A percentile compares a stretch with the other conserved stretches of the same genome.
phyloP scores from a whole-genome alignment of 2,888 invertebrate species.

The Cheilosia variabilis region DNA sequence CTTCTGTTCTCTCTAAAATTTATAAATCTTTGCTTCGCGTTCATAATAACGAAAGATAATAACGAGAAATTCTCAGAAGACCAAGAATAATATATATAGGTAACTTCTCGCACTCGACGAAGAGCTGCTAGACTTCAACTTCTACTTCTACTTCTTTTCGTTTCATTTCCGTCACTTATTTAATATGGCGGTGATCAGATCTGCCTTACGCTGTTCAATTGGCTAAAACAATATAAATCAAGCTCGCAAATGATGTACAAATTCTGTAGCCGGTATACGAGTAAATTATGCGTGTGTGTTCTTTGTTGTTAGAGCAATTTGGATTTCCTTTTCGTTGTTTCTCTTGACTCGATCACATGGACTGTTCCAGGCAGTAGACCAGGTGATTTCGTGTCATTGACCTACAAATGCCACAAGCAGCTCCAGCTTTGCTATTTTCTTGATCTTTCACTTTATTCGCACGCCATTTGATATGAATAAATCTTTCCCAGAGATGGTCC shows the following conservation, averaged over 20 bases:
- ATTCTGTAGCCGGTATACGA: not conserved
- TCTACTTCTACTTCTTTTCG: constrained; percentile 19
- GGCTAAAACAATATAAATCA: constrained; percentile 54
- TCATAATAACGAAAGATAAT: constrained; percentile 4
- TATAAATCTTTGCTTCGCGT: constrained; percentile 22
- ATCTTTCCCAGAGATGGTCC: constrained; percentile 15
- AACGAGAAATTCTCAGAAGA: constrained; percentile 34
- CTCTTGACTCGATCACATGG: constrained; percentile 9
- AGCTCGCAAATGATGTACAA: constrained; percentile 35
- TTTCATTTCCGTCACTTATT: constrained; percentile 46
- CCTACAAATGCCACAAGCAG: constrained; percentile 65
- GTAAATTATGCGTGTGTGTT: constrained; percentile 57
- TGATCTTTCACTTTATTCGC: constrained; percentile 56
- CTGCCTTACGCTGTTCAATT: constrained; percentile 22
- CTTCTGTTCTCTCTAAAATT: constrained; percentile 34
- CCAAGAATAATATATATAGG: not conserved
- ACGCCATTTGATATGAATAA: constrained; percentile 57
- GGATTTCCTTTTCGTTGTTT: constrained; percentile 39
- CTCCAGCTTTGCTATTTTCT: constrained; percentile 39
- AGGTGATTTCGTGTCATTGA: constrained; percentile 64
- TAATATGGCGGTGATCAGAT: constrained; percentile 17
- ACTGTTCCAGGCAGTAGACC: constrained; percentile 28
- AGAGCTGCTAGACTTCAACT: not conserved
- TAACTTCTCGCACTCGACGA: constrained; percentile 24
- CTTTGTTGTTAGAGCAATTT: constrained; percentile 31